Base-by-base conservation (phyloP, 2,113 vertebrate species). In the Silurus meridionalis region DNA sequence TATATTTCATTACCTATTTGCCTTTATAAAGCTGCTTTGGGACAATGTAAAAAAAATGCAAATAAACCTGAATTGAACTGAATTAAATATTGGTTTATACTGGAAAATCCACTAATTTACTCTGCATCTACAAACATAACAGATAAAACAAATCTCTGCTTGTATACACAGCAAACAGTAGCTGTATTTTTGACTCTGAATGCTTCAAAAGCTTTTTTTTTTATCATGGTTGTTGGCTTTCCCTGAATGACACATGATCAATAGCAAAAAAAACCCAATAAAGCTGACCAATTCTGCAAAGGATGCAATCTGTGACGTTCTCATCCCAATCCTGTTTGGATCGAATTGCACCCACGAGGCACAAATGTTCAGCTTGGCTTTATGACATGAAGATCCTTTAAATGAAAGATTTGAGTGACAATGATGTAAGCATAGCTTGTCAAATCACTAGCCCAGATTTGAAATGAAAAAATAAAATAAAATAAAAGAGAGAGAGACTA, bases 371-470 rank as follows among this genome's bases (percentile, higher is more conserved):
- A 55, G 46, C 83, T 48, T 87, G 83, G 83, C 55, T 63, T 80
- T 61, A 64, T 61, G 80, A 85, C 81, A 79, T 67, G n/a, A 85
- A 85, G 48, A 37, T 58, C 1, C 57, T 58, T 60, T 64, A 28
- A 82, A 88, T 77, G 58, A 83, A 21, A 85, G 55, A 75, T 64
- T 50, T 74, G 17, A 82, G 71, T 8, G 8, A 50, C 48, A 53
- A 11, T 57, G 57, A 82, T n/a, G 69, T 67, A 82, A 69, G 74
- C 82, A 67, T 2, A 64, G 61, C 53, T 79, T 15, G 69, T 74
- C 48, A 86, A 82, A 60, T 80, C 71, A 69, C 85, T 87, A 85
- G 79, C 83, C 86, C 80, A 87, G 60, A 82, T 87, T 87, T 87
- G 66, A 52, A 83, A 83, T 48, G 86, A 52, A 74, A 25, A 60